Conservation (phyloP, 2,888 invertebrate genomes). For the Chloromyia formosa region DNA sequence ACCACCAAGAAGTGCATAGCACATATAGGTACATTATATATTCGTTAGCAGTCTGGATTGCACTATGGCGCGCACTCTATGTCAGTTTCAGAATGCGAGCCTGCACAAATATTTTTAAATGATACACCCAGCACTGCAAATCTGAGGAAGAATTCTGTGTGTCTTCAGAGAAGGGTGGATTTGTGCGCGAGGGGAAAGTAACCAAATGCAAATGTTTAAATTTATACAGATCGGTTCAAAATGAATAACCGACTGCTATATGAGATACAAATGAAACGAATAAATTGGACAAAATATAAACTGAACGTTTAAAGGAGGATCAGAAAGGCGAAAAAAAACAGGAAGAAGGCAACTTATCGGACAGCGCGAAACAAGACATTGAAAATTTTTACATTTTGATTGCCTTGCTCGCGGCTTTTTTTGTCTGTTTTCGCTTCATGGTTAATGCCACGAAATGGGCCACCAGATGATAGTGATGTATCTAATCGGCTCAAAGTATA, state of each 20-base stretch:
- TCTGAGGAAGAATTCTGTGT: no score
- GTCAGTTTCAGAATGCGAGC: neutral
- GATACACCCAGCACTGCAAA: neutral
- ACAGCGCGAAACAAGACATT: neutral
- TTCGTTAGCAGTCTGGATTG: no score
- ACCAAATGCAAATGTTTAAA: neutral
- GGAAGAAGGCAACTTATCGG: neutral
- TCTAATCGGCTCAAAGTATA: no score
- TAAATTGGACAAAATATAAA: neutral
- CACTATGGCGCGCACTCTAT: neutral
- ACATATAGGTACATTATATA: no score
- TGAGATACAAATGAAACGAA: neutral
- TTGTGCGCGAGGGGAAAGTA: neutral
- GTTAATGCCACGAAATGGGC: no score
- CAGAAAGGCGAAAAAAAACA: neutral
- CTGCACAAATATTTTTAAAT: conserved; percentile 4
- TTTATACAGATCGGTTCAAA: neutral
- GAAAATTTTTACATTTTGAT: neutral
- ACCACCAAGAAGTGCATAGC: neutral
- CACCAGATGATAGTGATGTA: no score
- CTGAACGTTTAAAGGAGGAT: no score
- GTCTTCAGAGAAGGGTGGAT: no score
- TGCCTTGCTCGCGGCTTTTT: no score
- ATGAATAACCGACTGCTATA: neutral
- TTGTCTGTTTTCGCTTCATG: no score